phyloP scores from a whole-genome alignment of 2,888 invertebrate genomes.

The Watsonalla cultraria region DNA sequence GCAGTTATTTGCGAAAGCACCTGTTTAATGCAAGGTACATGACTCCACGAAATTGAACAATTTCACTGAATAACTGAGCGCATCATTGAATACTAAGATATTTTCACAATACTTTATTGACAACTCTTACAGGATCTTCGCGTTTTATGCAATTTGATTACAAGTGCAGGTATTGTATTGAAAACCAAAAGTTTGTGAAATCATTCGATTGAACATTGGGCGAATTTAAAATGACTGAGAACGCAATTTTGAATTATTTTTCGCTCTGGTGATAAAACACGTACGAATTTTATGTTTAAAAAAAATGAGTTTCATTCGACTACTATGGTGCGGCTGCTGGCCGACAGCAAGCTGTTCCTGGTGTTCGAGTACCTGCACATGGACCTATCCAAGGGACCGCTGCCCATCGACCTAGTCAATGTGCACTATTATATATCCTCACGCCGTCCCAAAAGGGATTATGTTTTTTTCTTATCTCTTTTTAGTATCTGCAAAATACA shows the following conservation, averaged over 20 bases:
- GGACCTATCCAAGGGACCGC: constrained; percentile 83
- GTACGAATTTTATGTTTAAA: no score
- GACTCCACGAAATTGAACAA: constrained; percentile 57
- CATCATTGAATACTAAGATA: constrained; percentile 47
- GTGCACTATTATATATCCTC: no score
- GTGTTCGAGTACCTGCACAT: constrained; percentile 97
- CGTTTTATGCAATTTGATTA: background rate
- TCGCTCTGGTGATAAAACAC: no score
- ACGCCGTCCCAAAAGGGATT: no score
- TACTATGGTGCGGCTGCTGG: no score
- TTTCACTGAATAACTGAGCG: constrained; percentile 58
- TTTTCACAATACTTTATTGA: background rate
- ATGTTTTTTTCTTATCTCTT: no score
- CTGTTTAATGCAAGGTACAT: constrained; percentile 56
- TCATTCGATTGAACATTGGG: no score
- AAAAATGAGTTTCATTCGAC: no score
- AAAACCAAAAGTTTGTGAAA: no score
- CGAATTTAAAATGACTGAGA: no score
- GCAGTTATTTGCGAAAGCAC: constrained; percentile 57
- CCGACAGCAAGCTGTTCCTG: constrained; percentile 91
- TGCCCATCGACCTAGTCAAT: constrained; percentile 82
- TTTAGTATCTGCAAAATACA: no score
- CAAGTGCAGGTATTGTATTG: background rate
- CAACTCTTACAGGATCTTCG: background rate
- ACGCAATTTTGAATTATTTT: no score